Percentiles rank a stretch among this genome's conserved stretches.
Evolutionary conservation across 2,113 vertebrate species (phyloP).

Genomic region (Silurus meridionalis): DNA sequence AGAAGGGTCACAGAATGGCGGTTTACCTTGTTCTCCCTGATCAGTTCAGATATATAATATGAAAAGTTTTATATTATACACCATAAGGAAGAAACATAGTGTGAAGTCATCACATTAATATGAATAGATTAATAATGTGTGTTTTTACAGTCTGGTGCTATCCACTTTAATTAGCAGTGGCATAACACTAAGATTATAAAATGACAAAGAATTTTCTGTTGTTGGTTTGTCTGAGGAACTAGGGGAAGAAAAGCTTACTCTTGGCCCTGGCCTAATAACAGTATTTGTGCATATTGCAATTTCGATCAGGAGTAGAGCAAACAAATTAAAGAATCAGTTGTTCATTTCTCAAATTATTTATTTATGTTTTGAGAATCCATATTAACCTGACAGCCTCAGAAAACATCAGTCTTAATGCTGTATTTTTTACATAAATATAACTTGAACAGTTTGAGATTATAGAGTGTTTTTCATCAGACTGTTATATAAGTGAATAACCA

Average conservation of each 20-base stretch:
- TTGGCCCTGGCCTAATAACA: background rate
- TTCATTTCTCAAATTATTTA: background rate
- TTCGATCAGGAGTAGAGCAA: conserved; percentile 11
- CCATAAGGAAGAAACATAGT: background rate
- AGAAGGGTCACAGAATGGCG: background rate
- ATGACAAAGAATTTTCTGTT: background rate
- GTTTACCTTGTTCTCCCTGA: conserved; percentile 20
- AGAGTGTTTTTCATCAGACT: background rate
- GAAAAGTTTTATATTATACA: background rate
- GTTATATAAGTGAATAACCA: background rate
- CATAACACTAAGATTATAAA: background rate
- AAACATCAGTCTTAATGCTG: background rate
- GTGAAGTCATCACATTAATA: conserved; percentile 1
- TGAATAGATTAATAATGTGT: background rate
- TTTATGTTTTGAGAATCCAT: background rate
- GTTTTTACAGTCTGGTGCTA: background rate
- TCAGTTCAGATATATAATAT: background rate
- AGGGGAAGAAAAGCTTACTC: background rate
- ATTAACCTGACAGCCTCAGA: background rate
- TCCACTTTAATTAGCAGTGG: conserved; percentile 1
- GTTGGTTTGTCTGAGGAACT: background rate
- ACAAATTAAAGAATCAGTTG: background rate
- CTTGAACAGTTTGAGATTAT: background rate
- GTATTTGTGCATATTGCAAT: background rate
- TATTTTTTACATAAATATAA: background rate